These are phyloP conservation scores for Cottoperca gobio DNA, from an alignment of 2,797 vertebrate genomes.

Conservation along the genomic window DNA sequence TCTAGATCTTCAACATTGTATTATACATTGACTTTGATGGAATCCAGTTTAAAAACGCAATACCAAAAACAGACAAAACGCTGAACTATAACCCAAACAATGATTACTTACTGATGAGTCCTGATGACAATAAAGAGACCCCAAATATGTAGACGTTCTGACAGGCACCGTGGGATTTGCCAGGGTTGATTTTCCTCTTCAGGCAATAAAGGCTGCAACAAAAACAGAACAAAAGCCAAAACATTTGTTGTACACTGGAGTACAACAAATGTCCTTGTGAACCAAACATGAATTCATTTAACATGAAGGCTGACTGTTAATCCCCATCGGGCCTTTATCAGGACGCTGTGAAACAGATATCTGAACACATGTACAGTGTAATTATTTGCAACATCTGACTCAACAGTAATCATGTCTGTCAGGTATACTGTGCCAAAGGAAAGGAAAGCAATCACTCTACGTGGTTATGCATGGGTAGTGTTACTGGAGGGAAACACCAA, in stretches of 20 bases:
- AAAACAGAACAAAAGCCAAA: slow-evolving; percentile 24
- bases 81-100: background rate
- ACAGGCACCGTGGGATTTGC: slow-evolving; percentile 32
- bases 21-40: background rate
- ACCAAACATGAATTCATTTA: slow-evolving; percentile 49
- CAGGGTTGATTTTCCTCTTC: slow-evolving; percentile 30
- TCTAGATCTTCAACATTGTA: background rate
- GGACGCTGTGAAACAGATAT: slow-evolving; percentile 58
- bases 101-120: background rate
- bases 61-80: background rate
- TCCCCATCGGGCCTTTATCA: slow-evolving; percentile 46
- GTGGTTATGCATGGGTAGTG: slow-evolving; percentile 51
- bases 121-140: slow-evolving; percentile 17
- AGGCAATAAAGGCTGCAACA: slow-evolving; percentile 16
- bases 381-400: slow-evolving; percentile 53
- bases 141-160: background rate
- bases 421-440: slow-evolving; percentile 54
- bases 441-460: slow-evolving; percentile 58
- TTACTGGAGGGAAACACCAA: slow-evolving; percentile 62
- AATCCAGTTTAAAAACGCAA: background rate
- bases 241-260: slow-evolving; percentile 29
- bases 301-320: slow-evolving; percentile 48
- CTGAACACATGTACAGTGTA: slow-evolving; percentile 44
- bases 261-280: too few relatives aligned
- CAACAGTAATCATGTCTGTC: slow-evolving; percentile 59